phyloP scores from a whole-genome alignment of 2,797 vertebrate species.

The Coreius guichenoti region DNA sequence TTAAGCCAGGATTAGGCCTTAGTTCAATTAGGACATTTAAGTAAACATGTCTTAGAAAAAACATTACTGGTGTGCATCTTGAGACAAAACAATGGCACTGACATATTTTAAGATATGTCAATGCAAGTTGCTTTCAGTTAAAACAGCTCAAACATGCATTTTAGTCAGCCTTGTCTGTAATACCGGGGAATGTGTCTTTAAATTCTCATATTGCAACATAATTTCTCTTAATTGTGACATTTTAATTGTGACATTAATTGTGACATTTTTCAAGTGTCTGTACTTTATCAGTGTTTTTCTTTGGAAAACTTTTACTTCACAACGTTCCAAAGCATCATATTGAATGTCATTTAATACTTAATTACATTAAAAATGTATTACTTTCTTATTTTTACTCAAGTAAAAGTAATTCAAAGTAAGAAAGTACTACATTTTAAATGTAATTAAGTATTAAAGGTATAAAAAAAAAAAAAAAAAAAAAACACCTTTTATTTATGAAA shows the following conservation, averaged over 20 bases:
- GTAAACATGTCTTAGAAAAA: background rate
- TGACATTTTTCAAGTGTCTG: too few relatives aligned
- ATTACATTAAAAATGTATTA: too few relatives aligned
- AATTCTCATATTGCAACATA: background rate
- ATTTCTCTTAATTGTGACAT: background rate
- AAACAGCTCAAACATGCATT: background rate
- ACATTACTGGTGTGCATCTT: background rate
- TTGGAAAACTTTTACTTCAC: too few relatives aligned
- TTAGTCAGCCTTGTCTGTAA: background rate
- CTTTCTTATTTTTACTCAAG: too few relatives aligned
- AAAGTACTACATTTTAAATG: too few relatives aligned
- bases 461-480: too few relatives aligned
- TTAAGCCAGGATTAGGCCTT: background rate
- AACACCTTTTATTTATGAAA: too few relatives aligned
- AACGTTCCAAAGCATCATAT: too few relatives aligned
- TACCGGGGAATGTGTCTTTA: background rate
- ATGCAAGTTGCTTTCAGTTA: background rate
- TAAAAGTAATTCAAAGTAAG: too few relatives aligned
- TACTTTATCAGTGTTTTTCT: too few relatives aligned
- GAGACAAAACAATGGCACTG: background rate
- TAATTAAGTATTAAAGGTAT: too few relatives aligned
- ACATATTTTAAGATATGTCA: background rate
- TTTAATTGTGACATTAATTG: background rate
- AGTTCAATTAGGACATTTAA: background rate
- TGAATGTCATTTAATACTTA: too few relatives aligned